phyloP scores from a whole-genome alignment of 2,888 invertebrate genomes.

The Agriotes lineatus region DNA sequence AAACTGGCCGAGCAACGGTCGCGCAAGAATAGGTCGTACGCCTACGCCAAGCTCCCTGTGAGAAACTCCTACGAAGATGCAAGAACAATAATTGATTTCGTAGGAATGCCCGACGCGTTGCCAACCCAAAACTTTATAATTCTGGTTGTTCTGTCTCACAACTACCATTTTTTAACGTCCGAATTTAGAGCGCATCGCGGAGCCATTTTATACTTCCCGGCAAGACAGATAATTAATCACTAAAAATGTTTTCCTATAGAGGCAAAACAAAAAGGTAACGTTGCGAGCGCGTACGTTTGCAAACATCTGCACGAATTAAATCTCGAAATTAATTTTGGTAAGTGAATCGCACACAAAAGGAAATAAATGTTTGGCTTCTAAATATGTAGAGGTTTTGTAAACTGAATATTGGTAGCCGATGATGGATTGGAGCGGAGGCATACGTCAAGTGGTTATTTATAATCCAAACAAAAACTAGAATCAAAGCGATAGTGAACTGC shows the following conservation, averaged over 20 bases:
- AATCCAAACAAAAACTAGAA: slow-evolving; percentile 14
- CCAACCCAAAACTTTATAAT: slow-evolving; percentile 15
- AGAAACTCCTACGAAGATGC: slow-evolving; percentile 20
- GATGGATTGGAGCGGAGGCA: slow-evolving; percentile 2
- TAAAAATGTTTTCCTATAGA: slow-evolving; percentile 1
- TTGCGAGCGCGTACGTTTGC: neutral
- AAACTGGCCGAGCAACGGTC: slow-evolving; percentile 6
- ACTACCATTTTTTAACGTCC: slow-evolving; percentile 23
- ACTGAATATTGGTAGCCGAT: neutral
- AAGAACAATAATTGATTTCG: slow-evolving; percentile 17
- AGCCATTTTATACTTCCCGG: slow-evolving; percentile 11
- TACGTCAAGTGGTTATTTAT: slow-evolving; percentile 15
- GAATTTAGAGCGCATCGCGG: slow-evolving; percentile 14
- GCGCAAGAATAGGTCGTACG: slow-evolving; percentile 6
- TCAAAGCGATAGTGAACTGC: neutral
- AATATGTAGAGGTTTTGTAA: neutral
- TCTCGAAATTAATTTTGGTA: neutral
- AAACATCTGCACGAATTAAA: neutral
- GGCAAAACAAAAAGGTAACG: neutral
- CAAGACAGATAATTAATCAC: slow-evolving; percentile 19
- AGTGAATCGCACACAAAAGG: neutral
- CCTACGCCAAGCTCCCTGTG: slow-evolving; percentile 21
- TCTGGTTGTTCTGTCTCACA: slow-evolving; percentile 14
- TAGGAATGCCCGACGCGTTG: slow-evolving; percentile 11
- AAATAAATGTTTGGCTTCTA: slow-evolving; percentile 3